Conservation (phyloP, 2,113 vertebrate species). For the Tetraodon nigroviridis region DNA sequence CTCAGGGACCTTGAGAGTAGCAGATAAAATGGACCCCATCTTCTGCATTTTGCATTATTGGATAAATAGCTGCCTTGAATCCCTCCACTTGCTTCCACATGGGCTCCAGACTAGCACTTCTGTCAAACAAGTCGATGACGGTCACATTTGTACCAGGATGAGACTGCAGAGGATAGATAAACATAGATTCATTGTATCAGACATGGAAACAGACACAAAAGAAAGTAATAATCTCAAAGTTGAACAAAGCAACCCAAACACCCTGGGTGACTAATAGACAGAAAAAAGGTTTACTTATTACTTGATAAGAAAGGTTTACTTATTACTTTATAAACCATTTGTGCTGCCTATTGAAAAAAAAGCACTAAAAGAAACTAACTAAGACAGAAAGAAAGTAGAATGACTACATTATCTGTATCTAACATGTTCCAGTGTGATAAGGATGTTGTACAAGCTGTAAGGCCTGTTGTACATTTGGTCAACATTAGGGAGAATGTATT, state of each 20-base stretch:
- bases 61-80: slow-evolving; percentile 81
- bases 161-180: slow-evolving; percentile 67
- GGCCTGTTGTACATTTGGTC: slow-evolving; percentile 11
- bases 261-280: background rate
- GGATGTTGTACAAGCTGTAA: background rate
- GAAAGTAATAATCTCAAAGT: background rate
- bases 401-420: background rate
- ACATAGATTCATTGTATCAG: background rate
- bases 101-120: slow-evolving; percentile 79
- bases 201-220: too few relatives aligned
- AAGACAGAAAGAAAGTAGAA: too few relatives aligned
- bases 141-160: slow-evolving; percentile 86
- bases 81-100: slow-evolving; percentile 89
- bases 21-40: slow-evolving; percentile 83
- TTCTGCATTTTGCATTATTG: slow-evolving; percentile 83
- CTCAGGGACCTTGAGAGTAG: slow-evolving; percentile 76
- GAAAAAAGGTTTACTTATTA: background rate
- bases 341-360: background rate
- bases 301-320: slow-evolving; percentile 11
- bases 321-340: slow-evolving; percentile 17
- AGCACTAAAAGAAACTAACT: background rate
- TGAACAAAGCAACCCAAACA: too few relatives aligned
- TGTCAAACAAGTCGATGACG: slow-evolving; percentile 85
- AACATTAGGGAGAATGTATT: too few relatives aligned
- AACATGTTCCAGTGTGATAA: background rate